A percentile compares a stretch with the other conserved stretches of the same genome.
These are phyloP conservation scores for Leucophenga varia DNA, from an alignment of 1,140 invertebrate genomes.

Conservation along the genomic window DNA sequence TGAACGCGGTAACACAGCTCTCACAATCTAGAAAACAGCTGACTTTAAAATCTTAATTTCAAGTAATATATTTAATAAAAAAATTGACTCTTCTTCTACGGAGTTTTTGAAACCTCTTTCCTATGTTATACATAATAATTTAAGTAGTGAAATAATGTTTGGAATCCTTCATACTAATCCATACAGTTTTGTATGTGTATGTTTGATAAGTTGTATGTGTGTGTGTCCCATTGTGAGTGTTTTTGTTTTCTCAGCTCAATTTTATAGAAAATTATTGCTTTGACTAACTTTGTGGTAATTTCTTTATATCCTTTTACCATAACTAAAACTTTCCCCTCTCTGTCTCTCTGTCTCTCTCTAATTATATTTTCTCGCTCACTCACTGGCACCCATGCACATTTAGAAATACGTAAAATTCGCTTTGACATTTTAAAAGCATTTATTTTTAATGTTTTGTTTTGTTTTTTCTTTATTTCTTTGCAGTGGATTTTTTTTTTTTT, in stretches of 20 bases:
- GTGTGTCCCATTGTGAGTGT: neutral
- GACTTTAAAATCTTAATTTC: too few relatives aligned
- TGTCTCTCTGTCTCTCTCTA: neutral
- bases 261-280: slow-evolving; percentile 51
- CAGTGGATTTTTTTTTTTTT: slow-evolving; percentile 9
- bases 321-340: neutral
- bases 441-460: slow-evolving; percentile 41
- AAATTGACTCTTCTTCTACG: too few relatives aligned
- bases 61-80: too few relatives aligned
- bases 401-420: slow-evolving; percentile 33
- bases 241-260: slow-evolving; percentile 4
- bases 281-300: slow-evolving; percentile 13
- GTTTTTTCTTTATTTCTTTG: slow-evolving; percentile 15
- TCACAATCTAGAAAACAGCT: too few relatives aligned
- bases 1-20: too few relatives aligned
- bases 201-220: slow-evolving; percentile 23
- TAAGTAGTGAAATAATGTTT: too few relatives aligned
- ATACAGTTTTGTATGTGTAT: too few relatives aligned
- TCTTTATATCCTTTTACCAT: slow-evolving; percentile 1
- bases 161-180: too few relatives aligned
- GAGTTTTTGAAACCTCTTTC: too few relatives aligned
- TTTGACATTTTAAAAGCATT: slow-evolving; percentile 55
- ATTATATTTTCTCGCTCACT: neutral
- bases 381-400: neutral
- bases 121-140: too few relatives aligned